Evolutionary conservation across 2,113 vertebrate genomes (phyloP).

Genomic region (Pituophis catenifer): DNA sequence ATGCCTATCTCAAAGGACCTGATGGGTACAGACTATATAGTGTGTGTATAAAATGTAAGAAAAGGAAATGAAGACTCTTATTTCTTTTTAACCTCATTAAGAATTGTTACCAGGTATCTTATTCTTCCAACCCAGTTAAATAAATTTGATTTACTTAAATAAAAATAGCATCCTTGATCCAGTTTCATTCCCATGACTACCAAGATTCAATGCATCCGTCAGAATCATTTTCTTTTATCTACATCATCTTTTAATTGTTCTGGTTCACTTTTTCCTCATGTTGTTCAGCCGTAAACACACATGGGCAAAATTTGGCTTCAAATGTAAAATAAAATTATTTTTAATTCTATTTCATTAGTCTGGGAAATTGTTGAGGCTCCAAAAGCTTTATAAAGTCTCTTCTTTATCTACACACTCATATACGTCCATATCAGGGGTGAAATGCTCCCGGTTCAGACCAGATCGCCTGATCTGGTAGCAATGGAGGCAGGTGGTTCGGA

Average conservation of each 20-base stretch:
- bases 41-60: not conserved
- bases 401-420: not conserved
- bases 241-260: not conserved
- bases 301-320: not conserved
- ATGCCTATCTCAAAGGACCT: not conserved
- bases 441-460: too few relatives aligned
- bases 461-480: too few relatives aligned
- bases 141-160: not conserved
- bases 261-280: not conserved
- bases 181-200: conserved; percentile 2
- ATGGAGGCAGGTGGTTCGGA: too few relatives aligned
- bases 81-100: not conserved
- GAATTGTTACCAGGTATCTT: not conserved
- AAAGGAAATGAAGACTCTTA: not conserved
- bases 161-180: not conserved
- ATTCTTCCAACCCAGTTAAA: not conserved
- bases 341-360: not conserved
- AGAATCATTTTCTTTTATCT: not conserved
- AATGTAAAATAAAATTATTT: not conserved
- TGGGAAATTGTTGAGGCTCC: not conserved
- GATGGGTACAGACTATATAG: not conserved
- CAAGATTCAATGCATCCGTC: not conserved
- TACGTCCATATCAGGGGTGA: too few relatives aligned
- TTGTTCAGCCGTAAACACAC: not conserved
- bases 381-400: not conserved